These are phyloP conservation scores for Otus scops DNA, from an alignment of 2,797 vertebrate species.

Conservation along the genomic window DNA sequence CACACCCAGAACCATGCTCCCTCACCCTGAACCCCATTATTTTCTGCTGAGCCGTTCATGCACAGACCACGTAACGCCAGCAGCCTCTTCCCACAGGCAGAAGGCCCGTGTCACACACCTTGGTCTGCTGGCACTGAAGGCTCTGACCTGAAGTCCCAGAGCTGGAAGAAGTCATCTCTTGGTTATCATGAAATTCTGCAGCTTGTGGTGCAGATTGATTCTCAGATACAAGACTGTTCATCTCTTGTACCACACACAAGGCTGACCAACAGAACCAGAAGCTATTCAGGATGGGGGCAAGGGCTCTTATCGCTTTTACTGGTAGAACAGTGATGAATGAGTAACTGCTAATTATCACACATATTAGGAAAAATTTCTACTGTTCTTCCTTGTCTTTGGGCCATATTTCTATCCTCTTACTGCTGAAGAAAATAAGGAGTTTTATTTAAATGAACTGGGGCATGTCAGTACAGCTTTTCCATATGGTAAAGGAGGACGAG, in stretches of 20 bases:
- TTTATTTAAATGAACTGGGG: background rate
- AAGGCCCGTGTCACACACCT: background rate
- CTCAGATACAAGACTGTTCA: background rate
- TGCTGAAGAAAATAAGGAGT: background rate
- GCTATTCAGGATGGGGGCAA: background rate
- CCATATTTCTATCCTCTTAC: accelerated
- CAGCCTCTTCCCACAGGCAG: accelerated
- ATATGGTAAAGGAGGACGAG: background rate
- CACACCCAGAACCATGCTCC: background rate
- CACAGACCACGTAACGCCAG: accelerated
- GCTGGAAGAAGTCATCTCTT: background rate
- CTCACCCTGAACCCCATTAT: background rate
- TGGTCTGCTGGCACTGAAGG: background rate
- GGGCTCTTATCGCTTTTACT: background rate
- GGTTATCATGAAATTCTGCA: background rate
- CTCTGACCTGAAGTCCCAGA: background rate
- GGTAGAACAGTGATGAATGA: background rate
- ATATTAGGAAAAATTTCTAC: background rate
- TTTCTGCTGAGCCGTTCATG: background rate
- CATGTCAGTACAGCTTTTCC: background rate
- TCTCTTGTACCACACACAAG: background rate
- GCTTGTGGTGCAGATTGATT: background rate
- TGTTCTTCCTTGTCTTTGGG: background rate
- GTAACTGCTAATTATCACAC: background rate
- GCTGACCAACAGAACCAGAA: background rate